phyloP scores from a whole-genome alignment of 2,113 vertebrate species.

The Hystrix brachyura region DNA sequence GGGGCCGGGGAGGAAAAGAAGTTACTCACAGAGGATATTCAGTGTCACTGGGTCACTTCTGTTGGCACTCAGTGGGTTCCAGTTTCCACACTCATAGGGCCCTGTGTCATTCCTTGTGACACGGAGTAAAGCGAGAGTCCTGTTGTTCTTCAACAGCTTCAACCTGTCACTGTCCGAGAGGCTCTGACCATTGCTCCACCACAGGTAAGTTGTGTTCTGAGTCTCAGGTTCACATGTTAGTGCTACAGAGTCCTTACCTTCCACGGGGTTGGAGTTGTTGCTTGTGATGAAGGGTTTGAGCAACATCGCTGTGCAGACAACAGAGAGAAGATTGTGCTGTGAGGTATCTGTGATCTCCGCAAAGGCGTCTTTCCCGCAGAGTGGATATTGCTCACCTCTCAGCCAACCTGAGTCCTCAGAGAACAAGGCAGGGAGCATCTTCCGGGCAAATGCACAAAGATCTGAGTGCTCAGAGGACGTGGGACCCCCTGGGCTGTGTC shows the following conservation, averaged over 20 bases:
- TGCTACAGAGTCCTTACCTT: constrained; percentile 25
- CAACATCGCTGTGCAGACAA: constrained; percentile 17
- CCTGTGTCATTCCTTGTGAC: constrained; percentile 42
- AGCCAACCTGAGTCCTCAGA: background rate
- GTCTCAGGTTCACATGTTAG: constrained; percentile 50
- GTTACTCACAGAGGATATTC: constrained; percentile 26
- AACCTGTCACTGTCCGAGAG: background rate
- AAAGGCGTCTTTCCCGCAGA: background rate
- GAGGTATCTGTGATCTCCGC: background rate
- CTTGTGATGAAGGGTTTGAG: constrained; percentile 44
- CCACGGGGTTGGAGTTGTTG: background rate
- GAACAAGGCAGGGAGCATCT: background rate
- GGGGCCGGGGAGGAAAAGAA: background rate
- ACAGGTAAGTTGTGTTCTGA: background rate
- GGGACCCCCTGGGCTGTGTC: rapidly evolving
- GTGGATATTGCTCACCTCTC: background rate
- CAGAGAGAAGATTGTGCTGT: constrained; percentile 33
- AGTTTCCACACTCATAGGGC: background rate
- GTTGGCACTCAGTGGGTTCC: constrained; percentile 8
- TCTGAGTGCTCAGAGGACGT: rapidly evolving
- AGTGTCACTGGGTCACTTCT: constrained; percentile 55
- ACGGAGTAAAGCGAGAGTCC: constrained; percentile 48
- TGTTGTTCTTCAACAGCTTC: constrained; percentile 38
- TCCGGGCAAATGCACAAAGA: background rate
- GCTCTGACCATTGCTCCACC: constrained; percentile 17